Evolutionary conservation across 2,113 vertebrate species (phyloP), one percentile per base, ranked within the genome.

Genomic region (Amia ocellicauda): DNA sequence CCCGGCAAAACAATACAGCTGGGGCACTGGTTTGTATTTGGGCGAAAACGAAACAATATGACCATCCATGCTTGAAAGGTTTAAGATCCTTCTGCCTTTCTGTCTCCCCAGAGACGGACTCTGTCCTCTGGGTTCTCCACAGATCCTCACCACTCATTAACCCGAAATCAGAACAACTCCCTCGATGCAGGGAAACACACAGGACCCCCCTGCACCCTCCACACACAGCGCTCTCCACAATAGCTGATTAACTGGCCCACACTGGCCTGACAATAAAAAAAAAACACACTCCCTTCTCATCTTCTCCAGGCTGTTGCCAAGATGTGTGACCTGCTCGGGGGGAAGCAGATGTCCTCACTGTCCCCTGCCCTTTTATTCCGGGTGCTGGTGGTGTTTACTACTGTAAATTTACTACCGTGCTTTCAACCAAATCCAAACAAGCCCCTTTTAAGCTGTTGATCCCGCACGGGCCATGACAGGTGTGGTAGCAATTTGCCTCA

Each of bases 201-300:
- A n/a, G n/a, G n/a, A n/a, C n/a, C n/a, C n/a, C n/a, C n/a, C n/a
- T n/a, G 45, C 45, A 11, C 45, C n/a, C n/a, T 17, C 56, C 10
- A 1, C n/a, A n/a, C 45, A 36, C 45, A 17, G 16, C n/a, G n/a
- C 19, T 3, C 31, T 14, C 17, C 14, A 58, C 29, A 58, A 58
- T 58, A 40, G 20, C 11, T 58, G 56, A 58, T 42, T 41, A 58
- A 58, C 56, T 41, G 36, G 31, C 56, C 22, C 19, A 40, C 19
- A 41, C 19, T 13, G 22, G 56, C 40, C 22, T 58, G 13, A 22
- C 56, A 58, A 41, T 20, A 8, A 36, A 4, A n/a, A n/a, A n/a
- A n/a, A 20, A 19, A 7, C 55, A 17, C 29, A 11, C 5, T n/a
- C 29, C 16, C 29, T 17, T 29, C 17, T 31, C 16, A 11, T 17